Evolutionary conservation across 2,797 vertebrate genomes (phyloP).

Genomic region (Columba guinea): DNA sequence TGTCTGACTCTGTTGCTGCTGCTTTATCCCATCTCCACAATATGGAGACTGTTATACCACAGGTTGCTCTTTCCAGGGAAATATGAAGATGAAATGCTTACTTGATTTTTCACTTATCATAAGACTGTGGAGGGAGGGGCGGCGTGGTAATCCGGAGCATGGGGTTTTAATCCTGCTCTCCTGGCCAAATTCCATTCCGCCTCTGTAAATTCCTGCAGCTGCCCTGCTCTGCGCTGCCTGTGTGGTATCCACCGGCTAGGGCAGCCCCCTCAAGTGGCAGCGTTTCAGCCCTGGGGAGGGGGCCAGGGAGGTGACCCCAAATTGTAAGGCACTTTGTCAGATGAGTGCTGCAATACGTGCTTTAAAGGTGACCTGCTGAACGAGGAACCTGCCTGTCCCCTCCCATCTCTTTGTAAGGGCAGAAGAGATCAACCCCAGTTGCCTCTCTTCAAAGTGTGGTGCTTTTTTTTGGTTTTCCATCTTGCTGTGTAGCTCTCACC

Average conservation of each 20-base stretch:
- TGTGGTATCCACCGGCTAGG: not conserved
- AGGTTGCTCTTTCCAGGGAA: not conserved
- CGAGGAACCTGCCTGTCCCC: not conserved
- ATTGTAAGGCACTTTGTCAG: not conserved
- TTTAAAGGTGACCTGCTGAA: not conserved
- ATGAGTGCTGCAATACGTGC: not conserved
- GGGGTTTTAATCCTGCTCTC: slow-evolving; percentile 58
- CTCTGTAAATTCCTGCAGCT: slow-evolving; percentile 59
- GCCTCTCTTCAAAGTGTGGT: not conserved
- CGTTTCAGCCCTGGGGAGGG: not conserved
- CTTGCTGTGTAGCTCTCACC: not conserved
- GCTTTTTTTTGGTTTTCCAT: not conserved
- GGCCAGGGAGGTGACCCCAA: not conserved
- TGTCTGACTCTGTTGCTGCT: not conserved
- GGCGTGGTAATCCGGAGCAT: slow-evolving; percentile 21
- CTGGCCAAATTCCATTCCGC: slow-evolving; percentile 56
- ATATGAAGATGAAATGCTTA: not conserved
- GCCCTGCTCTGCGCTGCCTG: not conserved
- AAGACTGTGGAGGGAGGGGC: not conserved
- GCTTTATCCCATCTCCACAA: not conserved
- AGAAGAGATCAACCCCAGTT: not conserved
- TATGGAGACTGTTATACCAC: not conserved
- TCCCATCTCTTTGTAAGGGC: not conserved
- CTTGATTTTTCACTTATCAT: not conserved
- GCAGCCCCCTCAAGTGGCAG: not conserved